Base-by-base conservation (phyloP, 2,113 vertebrate species). In the Macquaria ambigua region DNA sequence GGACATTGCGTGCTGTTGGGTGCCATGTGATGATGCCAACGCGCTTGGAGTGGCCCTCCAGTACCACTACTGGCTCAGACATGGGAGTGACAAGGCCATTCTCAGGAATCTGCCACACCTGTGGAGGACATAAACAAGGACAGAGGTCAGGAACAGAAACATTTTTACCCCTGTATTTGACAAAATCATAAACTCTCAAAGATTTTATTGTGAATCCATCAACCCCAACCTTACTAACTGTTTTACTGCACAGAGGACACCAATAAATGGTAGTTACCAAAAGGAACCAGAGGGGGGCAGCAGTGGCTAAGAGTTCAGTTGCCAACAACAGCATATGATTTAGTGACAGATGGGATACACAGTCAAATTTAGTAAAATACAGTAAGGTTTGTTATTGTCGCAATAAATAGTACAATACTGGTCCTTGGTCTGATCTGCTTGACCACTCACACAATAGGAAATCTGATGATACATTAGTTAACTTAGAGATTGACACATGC, bases 41-140 rank as follows among this genome's bases (percentile, higher is more conserved):
- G 5, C 98, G 94, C 93, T 99, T 99, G 59, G 98, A 99, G 90
- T 99, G 98, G 28, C 98, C 98, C 91, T 99, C 97, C 87, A 99
- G 87, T 43, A 97, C 94, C 18, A 98, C 97, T 86, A 97, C 97
- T 0, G 98, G 97, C 83, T 99, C 98, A 0, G 97, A 95, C 94
- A 99, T 92, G 52, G 97, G 87, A 43, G 96, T 94, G n/a, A 97
- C 95, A n/a, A 99, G 96, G 11, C 98, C 98, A 0, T 97, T 98
- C 91, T 99, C 98, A 0, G 98, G 98, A 79, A 99, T 98, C 95
- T 98, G 97, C 98, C 98, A 99, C 25, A 99, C 97, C 98, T 99
- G 89, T 55, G 31, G 25, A 56, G 46, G 16, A 77, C 70, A 78
- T 39, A 6, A 69, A 70, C 39, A 69, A 16, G n/a, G 39, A 25